Percentiles rank a stretch among this genome's conserved stretches.
These are phyloP conservation scores for Scarus forsteni DNA, from an alignment of 2,797 vertebrate species.

Conservation along the genomic window DNA sequence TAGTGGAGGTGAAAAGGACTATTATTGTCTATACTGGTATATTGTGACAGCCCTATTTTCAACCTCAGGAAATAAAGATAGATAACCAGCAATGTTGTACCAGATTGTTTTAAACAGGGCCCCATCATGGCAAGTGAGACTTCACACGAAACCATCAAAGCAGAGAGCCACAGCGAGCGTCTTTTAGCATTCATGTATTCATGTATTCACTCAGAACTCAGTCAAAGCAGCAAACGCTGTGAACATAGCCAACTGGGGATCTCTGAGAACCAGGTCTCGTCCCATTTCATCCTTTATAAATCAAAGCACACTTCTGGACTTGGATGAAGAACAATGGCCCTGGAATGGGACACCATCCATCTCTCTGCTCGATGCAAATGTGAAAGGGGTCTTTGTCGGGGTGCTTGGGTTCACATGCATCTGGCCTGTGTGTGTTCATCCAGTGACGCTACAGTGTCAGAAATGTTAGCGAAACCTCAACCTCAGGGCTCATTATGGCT, in stretches of 20 bases:
- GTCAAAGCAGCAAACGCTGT: slow-evolving; percentile 65
- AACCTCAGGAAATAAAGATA: slow-evolving; percentile 15
- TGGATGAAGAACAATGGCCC: slow-evolving; percentile 69
- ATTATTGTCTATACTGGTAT: background rate
- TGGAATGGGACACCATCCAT: slow-evolving; percentile 63
- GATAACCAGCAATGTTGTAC: background rate
- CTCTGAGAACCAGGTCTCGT: slow-evolving; percentile 68
- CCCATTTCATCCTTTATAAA: slow-evolving; percentile 78
- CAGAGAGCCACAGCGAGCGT: slow-evolving; percentile 25
- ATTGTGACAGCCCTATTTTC: background rate
- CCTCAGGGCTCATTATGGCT: slow-evolving; percentile 71
- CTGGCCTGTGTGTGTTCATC: background rate
- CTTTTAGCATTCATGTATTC: slow-evolving; percentile 80
- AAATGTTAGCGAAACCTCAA: slow-evolving; percentile 46
- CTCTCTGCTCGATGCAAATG: slow-evolving; percentile 40
- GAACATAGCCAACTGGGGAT: slow-evolving; percentile 66
- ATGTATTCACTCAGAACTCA: slow-evolving; percentile 78
- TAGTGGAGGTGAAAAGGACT: background rate
- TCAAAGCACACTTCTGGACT: slow-evolving; percentile 72
- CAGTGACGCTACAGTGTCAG: slow-evolving; percentile 11
- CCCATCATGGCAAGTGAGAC: slow-evolving; percentile 35
- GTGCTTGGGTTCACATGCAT: background rate
- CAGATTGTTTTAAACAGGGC: slow-evolving; percentile 35
- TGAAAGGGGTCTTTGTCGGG: background rate
- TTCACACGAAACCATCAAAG: slow-evolving; percentile 44